phyloP scores from a whole-genome alignment of 2,113 vertebrate species.

The Mus pahari region DNA sequence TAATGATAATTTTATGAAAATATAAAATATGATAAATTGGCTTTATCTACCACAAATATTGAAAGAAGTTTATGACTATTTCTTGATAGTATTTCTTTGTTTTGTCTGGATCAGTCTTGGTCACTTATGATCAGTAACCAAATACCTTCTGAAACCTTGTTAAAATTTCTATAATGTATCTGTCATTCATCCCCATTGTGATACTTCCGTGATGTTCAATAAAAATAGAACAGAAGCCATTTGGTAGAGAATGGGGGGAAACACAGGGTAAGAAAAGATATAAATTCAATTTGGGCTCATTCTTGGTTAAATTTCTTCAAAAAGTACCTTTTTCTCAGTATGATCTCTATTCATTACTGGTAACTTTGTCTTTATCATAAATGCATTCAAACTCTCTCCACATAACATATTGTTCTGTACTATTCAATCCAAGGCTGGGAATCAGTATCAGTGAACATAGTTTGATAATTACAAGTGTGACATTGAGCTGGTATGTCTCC shows the following conservation, averaged over 20 bases:
- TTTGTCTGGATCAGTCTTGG: neutral
- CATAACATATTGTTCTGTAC: neutral
- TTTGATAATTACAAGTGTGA: neutral
- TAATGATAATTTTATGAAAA: neutral
- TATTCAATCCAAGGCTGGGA: neutral
- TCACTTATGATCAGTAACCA: neutral
- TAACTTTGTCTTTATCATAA: neutral
- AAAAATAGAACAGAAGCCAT: neutral
- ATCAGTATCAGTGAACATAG: neutral
- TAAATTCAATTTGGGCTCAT: neutral
- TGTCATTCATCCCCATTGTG: neutral
- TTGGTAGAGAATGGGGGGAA: neutral
- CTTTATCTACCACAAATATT: neutral
- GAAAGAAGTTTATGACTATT: neutral
- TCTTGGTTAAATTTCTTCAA: neutral
- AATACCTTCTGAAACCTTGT: neutral
- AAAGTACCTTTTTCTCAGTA: neutral
- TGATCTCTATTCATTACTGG: neutral
- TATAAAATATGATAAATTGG: neutral
- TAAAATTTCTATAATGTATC: neutral
- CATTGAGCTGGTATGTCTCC: neutral
- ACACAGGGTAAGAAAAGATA: neutral
- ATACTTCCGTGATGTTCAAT: neutral
- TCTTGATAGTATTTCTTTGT: neutral
- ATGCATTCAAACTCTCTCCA: neutral